These are phyloP conservation scores for Ladona fulva DNA, from an alignment of 1,140 invertebrate genomes.

Conservation along the genomic window DNA sequence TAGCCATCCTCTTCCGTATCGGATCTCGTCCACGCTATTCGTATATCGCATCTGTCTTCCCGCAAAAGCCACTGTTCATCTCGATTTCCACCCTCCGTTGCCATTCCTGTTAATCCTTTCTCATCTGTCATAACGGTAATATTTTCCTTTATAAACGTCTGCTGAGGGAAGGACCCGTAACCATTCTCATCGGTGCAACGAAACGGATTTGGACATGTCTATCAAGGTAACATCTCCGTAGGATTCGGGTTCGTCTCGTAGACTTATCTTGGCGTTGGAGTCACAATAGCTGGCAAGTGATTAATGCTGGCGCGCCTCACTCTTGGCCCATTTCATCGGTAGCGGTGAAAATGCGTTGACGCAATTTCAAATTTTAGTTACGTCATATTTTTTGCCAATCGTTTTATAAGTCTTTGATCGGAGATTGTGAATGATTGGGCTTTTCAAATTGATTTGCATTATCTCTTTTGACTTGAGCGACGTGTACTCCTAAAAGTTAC, in stretches of 20 bases:
- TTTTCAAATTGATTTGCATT: too few relatives aligned
- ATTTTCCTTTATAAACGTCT: slow-evolving; percentile 1
- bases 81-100: neutral
- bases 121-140: neutral
- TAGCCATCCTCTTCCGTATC: too few relatives aligned
- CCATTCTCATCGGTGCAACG: neutral
- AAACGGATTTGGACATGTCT: neutral
- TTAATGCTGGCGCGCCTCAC: too few relatives aligned
- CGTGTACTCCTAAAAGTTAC: too few relatives aligned
- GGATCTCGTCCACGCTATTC: neutral
- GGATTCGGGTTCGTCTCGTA: too few relatives aligned
- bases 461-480: too few relatives aligned
- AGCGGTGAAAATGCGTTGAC: neutral
- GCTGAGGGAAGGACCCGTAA: neutral
- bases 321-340: neutral
- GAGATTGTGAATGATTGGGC: too few relatives aligned
- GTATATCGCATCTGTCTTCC: neutral
- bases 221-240: neutral
- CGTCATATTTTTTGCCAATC: neutral
- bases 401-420: too few relatives aligned
- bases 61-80: neutral
- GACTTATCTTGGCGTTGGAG: too few relatives aligned
- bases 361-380: neutral
- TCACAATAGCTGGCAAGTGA: too few relatives aligned
- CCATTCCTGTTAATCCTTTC: neutral